Evolutionary conservation across 37 sponge, comb jelly and placozoan species (phyloP).

Genomic region (Eunapius fragilis): DNA sequence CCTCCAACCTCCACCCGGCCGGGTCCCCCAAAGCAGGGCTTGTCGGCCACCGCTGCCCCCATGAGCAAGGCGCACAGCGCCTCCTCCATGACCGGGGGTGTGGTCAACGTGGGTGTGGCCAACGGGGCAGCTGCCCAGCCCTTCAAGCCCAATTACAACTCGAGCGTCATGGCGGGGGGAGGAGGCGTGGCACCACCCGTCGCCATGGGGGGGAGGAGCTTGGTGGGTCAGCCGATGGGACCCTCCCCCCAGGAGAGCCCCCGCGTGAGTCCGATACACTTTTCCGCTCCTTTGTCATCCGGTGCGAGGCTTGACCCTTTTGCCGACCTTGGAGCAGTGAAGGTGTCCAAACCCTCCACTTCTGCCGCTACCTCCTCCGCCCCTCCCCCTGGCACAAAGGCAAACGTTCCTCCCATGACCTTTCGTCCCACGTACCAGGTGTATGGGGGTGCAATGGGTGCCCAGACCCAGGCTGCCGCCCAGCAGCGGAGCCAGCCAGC

Average conservation of each 20-base stretch:
- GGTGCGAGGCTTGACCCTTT: neutral
- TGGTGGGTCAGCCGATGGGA: neutral
- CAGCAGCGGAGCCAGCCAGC: neutral
- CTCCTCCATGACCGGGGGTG: neutral
- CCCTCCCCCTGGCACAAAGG: neutral
- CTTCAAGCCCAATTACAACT: constrained; percentile 2
- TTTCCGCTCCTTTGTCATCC: neutral
- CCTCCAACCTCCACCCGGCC: neutral
- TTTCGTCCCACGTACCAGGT: constrained; percentile 15
- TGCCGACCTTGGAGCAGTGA: neutral
- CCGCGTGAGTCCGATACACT: neutral
- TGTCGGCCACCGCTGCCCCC: neutral
- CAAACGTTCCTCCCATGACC: constrained; percentile 7
- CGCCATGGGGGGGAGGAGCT: neutral
- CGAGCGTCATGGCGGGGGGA: neutral
- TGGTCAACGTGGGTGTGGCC: neutral
- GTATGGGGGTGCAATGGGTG: neutral
- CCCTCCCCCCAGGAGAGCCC: neutral
- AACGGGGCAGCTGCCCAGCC: constrained; percentile 4
- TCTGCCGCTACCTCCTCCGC: neutral
- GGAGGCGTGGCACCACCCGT: neutral
- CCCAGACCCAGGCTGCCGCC: neutral
- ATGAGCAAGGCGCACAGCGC: neutral
- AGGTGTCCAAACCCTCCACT: neutral
- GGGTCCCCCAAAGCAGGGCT: neutral